Evolutionary conservation across 2,888 invertebrate species (phyloP), one percentile per base, ranked within the genome.

Genomic region (Ophioninae sp.): DNA sequence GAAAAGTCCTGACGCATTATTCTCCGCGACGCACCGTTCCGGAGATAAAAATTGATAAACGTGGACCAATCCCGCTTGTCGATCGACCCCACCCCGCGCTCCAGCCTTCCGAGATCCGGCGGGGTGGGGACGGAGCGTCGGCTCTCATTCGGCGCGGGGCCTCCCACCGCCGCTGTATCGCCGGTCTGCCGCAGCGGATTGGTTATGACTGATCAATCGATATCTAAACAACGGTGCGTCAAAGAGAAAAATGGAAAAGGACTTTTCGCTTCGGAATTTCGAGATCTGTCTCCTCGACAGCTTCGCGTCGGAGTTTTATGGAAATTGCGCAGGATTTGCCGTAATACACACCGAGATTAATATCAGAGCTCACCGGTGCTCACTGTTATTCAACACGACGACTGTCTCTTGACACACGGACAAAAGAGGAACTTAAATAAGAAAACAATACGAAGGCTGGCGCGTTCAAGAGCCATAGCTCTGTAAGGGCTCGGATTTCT

Each of bases 391-490:
- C 75, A 57, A 64, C 41, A 10, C 20, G 64, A 7, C 64, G 62
- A 23, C 21, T 41, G 75, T 20, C 21, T 61, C 41, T 64, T 21
- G 61, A 57, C 21, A 37, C n/a, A 75, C 56, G 57, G 70, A 75
- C 61, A 78, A 68, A 57, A 67, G 56, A 37, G 10, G 64, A 10
- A 61, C 56, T 39, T 2, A n/a, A 41, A 64, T 10, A 67, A 30
- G 30, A 62, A 41, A 41, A 72, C n/a, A 23, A 20, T 75, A 20
- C n/a, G 56, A 20, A 50, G 50, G 13, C 13, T 37, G 41, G 44
- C n/a, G 81, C 56, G 41, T 50, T 39, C 73, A 83, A 79, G 79
- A 73, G 68, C 30, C 62, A 76, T 80, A 61, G 78, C 70, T 64
- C 72, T 37, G 56, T 50, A 37, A 7, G 68, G 69, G 41, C 61